Evolutionary conservation across 2,888 invertebrate genomes (phyloP).

Genomic region (Eumerus sabulonum): DNA sequence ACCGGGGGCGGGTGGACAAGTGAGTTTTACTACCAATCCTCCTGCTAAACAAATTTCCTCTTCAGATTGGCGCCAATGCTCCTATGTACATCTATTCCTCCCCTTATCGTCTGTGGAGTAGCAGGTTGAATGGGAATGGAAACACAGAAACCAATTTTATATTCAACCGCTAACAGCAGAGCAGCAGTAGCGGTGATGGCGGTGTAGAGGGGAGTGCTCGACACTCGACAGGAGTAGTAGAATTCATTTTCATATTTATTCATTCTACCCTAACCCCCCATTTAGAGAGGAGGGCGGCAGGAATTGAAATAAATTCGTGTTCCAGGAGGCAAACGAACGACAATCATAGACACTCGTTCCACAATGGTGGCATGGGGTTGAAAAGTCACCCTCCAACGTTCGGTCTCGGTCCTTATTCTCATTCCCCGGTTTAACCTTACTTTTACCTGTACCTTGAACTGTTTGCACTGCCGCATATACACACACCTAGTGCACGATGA

Average conservation of each 20-base stretch:
- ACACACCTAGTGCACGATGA: background rate
- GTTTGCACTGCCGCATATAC: background rate
- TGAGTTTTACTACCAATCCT: slow-evolving; percentile 15
- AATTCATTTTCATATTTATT: slow-evolving; percentile 43
- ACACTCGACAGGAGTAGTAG: slow-evolving; percentile 26
- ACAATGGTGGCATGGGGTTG: slow-evolving; percentile 1
- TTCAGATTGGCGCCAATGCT: slow-evolving; percentile 61
- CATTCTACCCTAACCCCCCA: background rate
- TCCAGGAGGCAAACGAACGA: slow-evolving; percentile 56
- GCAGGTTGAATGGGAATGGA: slow-evolving; percentile 1
- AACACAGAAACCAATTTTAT: slow-evolving; percentile 65
- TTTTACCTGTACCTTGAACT: too few species aligned
- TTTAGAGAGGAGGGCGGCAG: slow-evolving; percentile 1
- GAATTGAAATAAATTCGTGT: slow-evolving; percentile 62
- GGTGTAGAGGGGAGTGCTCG: slow-evolving; percentile 1
- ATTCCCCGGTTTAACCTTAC: too few species aligned
- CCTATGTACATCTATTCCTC: too few species aligned
- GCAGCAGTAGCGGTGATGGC: background rate
- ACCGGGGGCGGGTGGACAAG: background rate
- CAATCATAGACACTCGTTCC: slow-evolving; percentile 43
- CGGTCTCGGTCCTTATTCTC: too few species aligned
- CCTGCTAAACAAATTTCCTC: slow-evolving; percentile 2
- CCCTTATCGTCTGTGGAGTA: too few species aligned
- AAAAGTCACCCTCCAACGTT: slow-evolving; percentile 33
- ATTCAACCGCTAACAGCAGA: slow-evolving; percentile 65